These are phyloP conservation scores for Thera obeliscata DNA, from an alignment of 2,888 invertebrate genomes.

Conservation along the genomic window DNA sequence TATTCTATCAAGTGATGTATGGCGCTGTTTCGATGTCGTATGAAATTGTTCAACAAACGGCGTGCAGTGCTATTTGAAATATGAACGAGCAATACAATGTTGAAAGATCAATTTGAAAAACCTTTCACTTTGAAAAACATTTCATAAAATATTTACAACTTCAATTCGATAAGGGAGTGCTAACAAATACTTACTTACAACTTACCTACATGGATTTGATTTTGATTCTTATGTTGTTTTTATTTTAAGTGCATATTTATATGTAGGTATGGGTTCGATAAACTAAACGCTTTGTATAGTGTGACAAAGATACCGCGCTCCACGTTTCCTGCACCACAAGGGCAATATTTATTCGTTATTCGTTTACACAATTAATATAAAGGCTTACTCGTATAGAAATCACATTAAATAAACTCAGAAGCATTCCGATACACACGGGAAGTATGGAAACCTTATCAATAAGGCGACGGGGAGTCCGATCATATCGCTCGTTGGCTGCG, in stretches of 20 bases:
- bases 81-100: conserved; percentile 4
- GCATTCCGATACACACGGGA: conserved; percentile 79
- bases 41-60: conserved; percentile 29
- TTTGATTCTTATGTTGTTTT: too few relatives aligned
- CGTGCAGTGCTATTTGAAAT: conserved; percentile 12
- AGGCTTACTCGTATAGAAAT: conserved; percentile 60
- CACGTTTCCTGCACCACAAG: conserved; percentile 4
- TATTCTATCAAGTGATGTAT: conserved; percentile 69
- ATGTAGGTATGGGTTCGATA: background rate
- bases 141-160: too few relatives aligned
- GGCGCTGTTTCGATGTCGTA: conserved; percentile 45
- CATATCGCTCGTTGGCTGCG: conserved; percentile 69
- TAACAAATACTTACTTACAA: too few relatives aligned
- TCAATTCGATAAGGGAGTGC: too few relatives aligned
- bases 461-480: conserved; percentile 81
- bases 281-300: conserved; percentile 2
- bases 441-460: conserved; percentile 83
- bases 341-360: conserved; percentile 25
- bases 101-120: background rate
- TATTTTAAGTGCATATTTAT: background rate
- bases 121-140: background rate
- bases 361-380: conserved; percentile 47
- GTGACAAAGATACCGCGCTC: conserved; percentile 21
- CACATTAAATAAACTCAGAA: conserved; percentile 78
- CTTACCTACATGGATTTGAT: too few relatives aligned